Conservation (phyloP, 37 sponge, comb jelly and placozoan genomes). For the Corticium candelabrum region DNA sequence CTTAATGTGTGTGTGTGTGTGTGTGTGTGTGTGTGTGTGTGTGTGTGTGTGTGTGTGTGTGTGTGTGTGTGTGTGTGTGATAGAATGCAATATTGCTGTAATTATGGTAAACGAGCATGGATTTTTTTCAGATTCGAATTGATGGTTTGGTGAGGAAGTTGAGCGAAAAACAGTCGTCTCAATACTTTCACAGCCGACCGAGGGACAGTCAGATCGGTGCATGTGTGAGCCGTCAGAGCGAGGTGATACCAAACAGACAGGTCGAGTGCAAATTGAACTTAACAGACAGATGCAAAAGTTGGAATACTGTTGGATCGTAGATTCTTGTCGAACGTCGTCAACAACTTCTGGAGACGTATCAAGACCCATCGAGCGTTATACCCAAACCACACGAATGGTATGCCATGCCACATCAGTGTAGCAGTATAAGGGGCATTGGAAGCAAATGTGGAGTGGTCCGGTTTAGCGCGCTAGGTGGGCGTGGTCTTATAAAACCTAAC, state of each 20-base stretch:
- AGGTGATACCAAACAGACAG: background rate
- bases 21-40: too few relatives aligned
- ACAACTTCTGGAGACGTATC: background rate
- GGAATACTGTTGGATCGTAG: background rate
- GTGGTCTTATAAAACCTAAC: too few relatives aligned
- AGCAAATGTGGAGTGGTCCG: too few relatives aligned
- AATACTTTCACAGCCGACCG: constrained; percentile 7
- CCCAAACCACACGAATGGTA: background rate
- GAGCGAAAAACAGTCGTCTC: background rate
- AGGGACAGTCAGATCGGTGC: constrained; percentile 8
- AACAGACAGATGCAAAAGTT: too few relatives aligned
- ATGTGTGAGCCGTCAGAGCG: background rate
- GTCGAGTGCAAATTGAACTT: background rate
- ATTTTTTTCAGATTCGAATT: background rate
- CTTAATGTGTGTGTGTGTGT: too few relatives aligned
- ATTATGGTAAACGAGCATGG: background rate
- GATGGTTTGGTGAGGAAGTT: background rate
- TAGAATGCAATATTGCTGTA: background rate
- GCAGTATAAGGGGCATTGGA: too few relatives aligned
- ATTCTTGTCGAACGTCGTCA: background rate
- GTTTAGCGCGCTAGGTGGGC: too few relatives aligned
- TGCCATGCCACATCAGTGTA: too few relatives aligned
- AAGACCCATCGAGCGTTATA: background rate
- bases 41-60: too few relatives aligned
- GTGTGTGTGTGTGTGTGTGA: too few relatives aligned